A percentile compares a stretch with the other conserved stretches of the same genome.
These are phyloP conservation scores for Cydia pomonella DNA, from an alignment of 1,140 invertebrate genomes.

Conservation along the genomic window DNA sequence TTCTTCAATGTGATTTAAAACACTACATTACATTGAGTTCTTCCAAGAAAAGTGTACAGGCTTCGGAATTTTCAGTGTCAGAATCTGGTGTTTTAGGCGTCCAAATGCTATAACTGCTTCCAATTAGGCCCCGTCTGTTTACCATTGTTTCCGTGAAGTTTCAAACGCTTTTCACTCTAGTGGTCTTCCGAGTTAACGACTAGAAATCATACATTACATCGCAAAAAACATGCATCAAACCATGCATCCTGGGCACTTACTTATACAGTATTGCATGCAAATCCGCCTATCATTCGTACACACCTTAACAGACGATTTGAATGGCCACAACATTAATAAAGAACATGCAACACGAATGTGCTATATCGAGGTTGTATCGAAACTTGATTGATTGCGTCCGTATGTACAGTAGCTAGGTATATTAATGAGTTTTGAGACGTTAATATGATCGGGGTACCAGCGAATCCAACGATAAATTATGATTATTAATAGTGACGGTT, in stretches of 20 bases:
- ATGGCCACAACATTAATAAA: background rate
- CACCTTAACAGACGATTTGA: slow-evolving; percentile 5
- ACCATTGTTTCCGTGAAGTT: too few species aligned
- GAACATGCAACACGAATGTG: background rate
- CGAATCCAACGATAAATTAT: background rate
- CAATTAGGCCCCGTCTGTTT: too few species aligned
- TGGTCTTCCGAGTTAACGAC: too few species aligned
- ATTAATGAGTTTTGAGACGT: slow-evolving; percentile 11
- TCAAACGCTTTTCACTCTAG: too few species aligned
- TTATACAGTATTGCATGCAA: slow-evolving; percentile 4
- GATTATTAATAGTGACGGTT: slow-evolving; percentile 34
- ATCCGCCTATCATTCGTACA: background rate
- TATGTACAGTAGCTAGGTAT: background rate
- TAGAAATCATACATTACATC: too few species aligned
- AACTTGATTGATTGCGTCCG: slow-evolving; percentile 1
- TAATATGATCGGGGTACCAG: background rate
- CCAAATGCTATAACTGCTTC: background rate
- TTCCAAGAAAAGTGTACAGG: too few species aligned
- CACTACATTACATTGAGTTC: too few species aligned
- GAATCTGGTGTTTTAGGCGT: background rate
- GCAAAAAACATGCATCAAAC: background rate
- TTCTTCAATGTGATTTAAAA: too few species aligned
- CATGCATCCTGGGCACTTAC: background rate
- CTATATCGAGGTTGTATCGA: background rate
- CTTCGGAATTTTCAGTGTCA: too few species aligned